A percentile compares a stretch with the other conserved stretches of the same genome.
These are phyloP conservation scores for Rhagonycha lutea DNA, from an alignment of 2,888 invertebrate species.

Conservation along the genomic window DNA sequence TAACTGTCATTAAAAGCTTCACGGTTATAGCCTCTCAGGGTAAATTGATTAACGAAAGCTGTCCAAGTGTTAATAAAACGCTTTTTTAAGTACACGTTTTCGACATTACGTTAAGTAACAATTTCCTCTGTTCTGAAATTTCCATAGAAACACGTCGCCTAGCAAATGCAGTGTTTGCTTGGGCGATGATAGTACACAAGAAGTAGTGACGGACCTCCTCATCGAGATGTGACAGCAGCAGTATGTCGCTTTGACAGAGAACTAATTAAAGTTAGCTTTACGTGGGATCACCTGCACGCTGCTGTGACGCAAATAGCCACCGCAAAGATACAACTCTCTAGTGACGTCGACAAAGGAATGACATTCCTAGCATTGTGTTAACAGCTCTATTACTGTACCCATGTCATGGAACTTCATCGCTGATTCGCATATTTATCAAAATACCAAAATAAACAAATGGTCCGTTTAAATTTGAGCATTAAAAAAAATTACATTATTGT, in stretches of 20 bases:
- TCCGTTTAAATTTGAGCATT: not conserved
- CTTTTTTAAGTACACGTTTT: slow-evolving; percentile 30
- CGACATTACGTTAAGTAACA: not conserved
- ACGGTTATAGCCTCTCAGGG: slow-evolving; percentile 41
- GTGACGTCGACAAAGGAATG: slow-evolving; percentile 25
- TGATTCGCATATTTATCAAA: slow-evolving; percentile 2
- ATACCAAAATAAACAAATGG: not conserved
- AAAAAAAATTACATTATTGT: not conserved
- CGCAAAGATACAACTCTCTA: slow-evolving; percentile 34
- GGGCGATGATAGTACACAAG: slow-evolving; percentile 8
- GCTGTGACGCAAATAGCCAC: slow-evolving; percentile 45
- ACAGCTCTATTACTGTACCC: slow-evolving; percentile 39
- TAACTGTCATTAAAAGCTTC: slow-evolving; percentile 51
- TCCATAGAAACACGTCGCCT: not conserved
- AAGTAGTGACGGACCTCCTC: slow-evolving; percentile 29
- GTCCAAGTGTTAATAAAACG: slow-evolving; percentile 45
- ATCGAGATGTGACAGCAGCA: slow-evolving; percentile 37
- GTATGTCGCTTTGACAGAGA: slow-evolving; percentile 46
- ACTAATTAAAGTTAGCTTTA: slow-evolving; percentile 48
- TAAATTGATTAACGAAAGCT: slow-evolving; percentile 51
- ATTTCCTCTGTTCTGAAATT: not conserved
- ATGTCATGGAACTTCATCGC: slow-evolving; percentile 11
- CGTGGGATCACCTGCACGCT: slow-evolving; percentile 46
- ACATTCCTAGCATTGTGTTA: slow-evolving; percentile 39
- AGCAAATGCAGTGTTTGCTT: not conserved